Percentiles rank a stretch among this genome's conserved stretches.
These are phyloP conservation scores for Sorex araneus DNA, from an alignment of 2,113 vertebrate genomes.

Conservation along the genomic window DNA sequence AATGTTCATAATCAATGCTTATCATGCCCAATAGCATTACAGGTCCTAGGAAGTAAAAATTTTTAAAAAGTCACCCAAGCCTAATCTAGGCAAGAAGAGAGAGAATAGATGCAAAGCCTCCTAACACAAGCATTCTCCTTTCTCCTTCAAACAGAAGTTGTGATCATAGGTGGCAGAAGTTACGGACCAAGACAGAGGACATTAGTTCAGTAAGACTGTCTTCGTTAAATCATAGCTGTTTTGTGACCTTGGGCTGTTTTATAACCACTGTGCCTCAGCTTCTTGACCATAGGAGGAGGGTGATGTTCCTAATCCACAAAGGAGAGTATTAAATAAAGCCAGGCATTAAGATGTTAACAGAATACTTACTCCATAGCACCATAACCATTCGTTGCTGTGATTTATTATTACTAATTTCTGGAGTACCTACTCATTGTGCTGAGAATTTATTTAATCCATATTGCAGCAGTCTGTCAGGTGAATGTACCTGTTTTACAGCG, in stretches of 20 bases:
- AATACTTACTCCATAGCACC: not conserved
- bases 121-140: not conserved
- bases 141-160: not conserved
- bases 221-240: not conserved
- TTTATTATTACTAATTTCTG: conserved; percentile 8
- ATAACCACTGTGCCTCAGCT: not conserved
- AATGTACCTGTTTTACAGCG: not conserved
- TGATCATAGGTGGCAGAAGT: not conserved
- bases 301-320: not conserved
- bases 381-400: not conserved
- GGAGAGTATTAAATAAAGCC: conserved; percentile 10
- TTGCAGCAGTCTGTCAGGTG: not conserved
- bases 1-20: conserved; percentile 46
- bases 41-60: not conserved
- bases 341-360: not conserved
- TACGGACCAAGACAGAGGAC: not conserved
- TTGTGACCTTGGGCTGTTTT: not conserved
- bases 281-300: not conserved
- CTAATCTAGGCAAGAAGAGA: conserved; percentile 3
- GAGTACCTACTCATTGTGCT: not conserved
- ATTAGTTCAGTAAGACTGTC: not conserved
- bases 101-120: not conserved
- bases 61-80: not conserved
- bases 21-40: not conserved
- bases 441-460: not conserved